Evolutionary conservation across 1,140 invertebrate genomes (phyloP).

Genomic region (Zaprionus davidi): DNA sequence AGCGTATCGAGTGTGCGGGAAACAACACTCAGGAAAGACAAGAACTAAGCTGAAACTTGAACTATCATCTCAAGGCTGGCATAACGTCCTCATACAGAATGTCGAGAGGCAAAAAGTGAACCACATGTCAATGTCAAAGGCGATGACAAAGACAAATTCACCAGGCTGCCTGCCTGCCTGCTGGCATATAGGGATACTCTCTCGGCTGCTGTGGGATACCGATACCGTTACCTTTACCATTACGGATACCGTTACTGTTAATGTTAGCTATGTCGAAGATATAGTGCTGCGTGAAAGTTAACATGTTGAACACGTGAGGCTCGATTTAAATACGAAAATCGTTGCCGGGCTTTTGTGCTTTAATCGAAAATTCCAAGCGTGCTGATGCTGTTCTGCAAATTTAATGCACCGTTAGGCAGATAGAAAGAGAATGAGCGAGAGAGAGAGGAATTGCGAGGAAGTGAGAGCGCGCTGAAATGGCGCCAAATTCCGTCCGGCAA

Average conservation of each 20-base stretch:
- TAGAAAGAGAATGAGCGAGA: conserved; percentile 8
- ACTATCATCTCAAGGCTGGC: conserved; percentile 26
- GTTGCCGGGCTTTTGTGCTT: conserved; percentile 43
- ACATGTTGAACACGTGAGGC: conserved; percentile 8
- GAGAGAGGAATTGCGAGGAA: not conserved
- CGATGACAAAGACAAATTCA: conserved; percentile 79
- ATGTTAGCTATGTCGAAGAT: conserved; percentile 14
- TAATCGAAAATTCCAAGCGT: conserved; percentile 62
- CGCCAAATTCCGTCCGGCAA: conserved; percentile 74
- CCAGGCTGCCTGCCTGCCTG: not conserved
- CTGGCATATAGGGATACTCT: not conserved
- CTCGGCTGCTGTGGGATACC: not conserved
- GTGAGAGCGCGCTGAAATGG: conserved; percentile 52
- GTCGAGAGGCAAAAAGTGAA: conserved; percentile 42
- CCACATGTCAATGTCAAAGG: conserved; percentile 78
- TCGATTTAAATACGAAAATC: conserved; percentile 64
- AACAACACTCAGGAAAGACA: not conserved
- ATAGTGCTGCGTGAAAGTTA: conserved; percentile 17
- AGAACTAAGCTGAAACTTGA: conserved; percentile 2
- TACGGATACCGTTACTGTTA: conserved; percentile 7
- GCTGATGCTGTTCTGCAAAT: conserved; percentile 50
- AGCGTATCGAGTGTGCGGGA: conserved; percentile 6
- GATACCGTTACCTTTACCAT: conserved; percentile 14
- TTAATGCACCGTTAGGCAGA: conserved; percentile 52
- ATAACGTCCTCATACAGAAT: conserved; percentile 12